phyloP scores from a whole-genome alignment of 2,113 vertebrate species.

The Centrocercus urophasianus region DNA sequence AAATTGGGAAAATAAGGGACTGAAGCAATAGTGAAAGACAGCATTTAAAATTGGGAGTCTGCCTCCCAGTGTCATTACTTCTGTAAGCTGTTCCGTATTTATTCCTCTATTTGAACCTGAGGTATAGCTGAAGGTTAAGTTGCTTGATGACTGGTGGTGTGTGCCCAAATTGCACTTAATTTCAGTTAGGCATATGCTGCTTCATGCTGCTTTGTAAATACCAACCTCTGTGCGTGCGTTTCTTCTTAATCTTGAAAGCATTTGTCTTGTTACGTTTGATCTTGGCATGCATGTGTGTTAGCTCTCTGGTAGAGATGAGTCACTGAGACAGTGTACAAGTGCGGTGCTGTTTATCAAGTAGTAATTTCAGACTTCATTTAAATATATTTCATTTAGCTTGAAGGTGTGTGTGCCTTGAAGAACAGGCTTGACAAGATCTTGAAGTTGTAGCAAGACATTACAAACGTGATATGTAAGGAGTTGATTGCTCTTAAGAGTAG shows the following conservation, averaged over 20 bases:
- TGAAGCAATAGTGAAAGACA: neutral
- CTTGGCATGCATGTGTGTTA: constrained; percentile 33
- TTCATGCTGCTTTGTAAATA: constrained; percentile 14
- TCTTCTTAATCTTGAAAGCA: constrained; percentile 7
- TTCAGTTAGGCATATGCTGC: neutral
- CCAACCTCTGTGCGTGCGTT: neutral
- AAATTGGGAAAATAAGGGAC: neutral
- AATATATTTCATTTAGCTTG: constrained; percentile 63
- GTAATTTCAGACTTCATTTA: constrained; percentile 59
- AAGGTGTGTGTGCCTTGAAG: constrained; percentile 33
- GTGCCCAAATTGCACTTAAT: neutral
- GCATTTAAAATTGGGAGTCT: neutral
- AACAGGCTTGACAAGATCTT: constrained; percentile 55
- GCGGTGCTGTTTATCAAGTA: constrained; percentile 54
- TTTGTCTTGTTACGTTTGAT: constrained; percentile 48
- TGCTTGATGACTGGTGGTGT: neutral
- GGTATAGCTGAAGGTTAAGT: constrained; percentile 23
- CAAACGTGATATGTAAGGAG: neutral
- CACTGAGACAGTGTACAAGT: constrained; percentile 34
- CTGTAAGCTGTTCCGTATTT: neutral
- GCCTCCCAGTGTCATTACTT: neutral
- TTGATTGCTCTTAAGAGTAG: neutral
- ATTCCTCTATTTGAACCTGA: constrained; percentile 2
- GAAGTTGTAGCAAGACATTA: neutral
- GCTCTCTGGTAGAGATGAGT: constrained; percentile 51